These are phyloP conservation scores for Griposia aprilina DNA, from an alignment of 2,888 invertebrate species.

Conservation along the genomic window DNA sequence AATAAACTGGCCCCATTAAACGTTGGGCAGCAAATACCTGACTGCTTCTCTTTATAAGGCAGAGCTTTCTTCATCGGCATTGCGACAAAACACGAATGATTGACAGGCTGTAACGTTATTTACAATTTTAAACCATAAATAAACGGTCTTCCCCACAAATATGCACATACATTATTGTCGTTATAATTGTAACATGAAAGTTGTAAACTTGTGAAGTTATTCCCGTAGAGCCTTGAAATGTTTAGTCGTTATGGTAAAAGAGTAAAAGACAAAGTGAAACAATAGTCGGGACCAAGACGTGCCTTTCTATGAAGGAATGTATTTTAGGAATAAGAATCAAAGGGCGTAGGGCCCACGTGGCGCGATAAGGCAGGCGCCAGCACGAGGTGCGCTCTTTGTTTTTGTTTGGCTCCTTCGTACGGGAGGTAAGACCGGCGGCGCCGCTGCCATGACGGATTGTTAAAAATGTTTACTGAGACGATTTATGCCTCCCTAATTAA, in stretches of 20 bases:
- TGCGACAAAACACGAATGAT: constrained; percentile 84
- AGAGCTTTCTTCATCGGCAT: constrained; percentile 81
- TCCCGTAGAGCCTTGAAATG: constrained; percentile 24
- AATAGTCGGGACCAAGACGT: constrained; percentile 58
- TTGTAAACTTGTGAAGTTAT: constrained; percentile 59
- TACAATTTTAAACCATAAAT: constrained; percentile 79
- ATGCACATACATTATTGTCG: constrained; percentile 74
- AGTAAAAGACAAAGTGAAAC: constrained; percentile 43
- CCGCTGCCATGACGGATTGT: constrained; percentile 80
- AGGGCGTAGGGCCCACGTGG: constrained; percentile 81
- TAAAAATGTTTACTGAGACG: constrained; percentile 74
- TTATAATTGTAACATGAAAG: constrained; percentile 66
- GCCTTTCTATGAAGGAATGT: constrained; percentile 76
- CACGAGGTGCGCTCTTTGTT: constrained; percentile 70
- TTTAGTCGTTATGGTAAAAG: constrained; percentile 31
- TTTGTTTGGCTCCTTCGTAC: constrained; percentile 60
- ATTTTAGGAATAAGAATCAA: constrained; percentile 80
- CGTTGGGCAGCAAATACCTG: constrained; percentile 65
- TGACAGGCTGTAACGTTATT: constrained; percentile 81
- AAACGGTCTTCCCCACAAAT: constrained; percentile 73
- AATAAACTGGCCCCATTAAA: constrained; percentile 66
- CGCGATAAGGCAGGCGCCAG: constrained; percentile 86
- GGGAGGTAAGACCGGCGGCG: constrained; percentile 50
- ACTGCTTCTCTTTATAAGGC: constrained; percentile 76
- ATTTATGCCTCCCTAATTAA: constrained; percentile 78